Conservation (phyloP, 1,140 invertebrate species). For the Solenopsis fugax region DNA sequence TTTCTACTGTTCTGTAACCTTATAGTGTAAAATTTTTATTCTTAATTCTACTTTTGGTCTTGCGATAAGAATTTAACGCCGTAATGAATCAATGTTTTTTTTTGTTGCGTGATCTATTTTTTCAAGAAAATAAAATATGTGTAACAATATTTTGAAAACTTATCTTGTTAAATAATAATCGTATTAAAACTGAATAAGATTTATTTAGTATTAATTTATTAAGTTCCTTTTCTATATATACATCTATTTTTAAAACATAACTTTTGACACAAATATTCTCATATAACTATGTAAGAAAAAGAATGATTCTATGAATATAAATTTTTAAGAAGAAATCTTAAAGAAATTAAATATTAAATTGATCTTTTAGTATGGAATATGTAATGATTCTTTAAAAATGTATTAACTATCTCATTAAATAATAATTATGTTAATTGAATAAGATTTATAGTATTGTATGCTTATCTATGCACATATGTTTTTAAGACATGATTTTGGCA, state of each 20-base stretch:
- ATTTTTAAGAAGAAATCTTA: no score
- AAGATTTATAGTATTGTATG: not conserved
- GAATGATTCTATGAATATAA: no score
- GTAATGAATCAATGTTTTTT: not conserved
- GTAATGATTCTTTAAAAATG: not conserved
- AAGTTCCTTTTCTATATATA: no score
- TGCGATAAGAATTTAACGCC: not conserved
- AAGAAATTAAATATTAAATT: no score
- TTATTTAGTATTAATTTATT: not conserved
- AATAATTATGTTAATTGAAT: constrained; percentile 6
- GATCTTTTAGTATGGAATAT: not conserved
- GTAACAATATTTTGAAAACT: not conserved
- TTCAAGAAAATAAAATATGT: not conserved
- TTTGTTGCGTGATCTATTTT: not conserved
- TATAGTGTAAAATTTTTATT: not conserved
- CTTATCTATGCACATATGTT: not conserved
- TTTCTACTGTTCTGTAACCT: not conserved
- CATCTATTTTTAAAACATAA: no score
- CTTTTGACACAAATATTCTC: no score
- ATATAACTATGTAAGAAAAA: no score
- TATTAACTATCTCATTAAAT: constrained; percentile 3
- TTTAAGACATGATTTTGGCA: not conserved
- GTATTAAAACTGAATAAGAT: constrained; percentile 1
- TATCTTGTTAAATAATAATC: constrained; percentile 19
- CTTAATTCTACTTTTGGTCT: not conserved